Evolutionary conservation across 2,113 vertebrate species (phyloP).

Genomic region (Halcyon malimbica): DNA sequence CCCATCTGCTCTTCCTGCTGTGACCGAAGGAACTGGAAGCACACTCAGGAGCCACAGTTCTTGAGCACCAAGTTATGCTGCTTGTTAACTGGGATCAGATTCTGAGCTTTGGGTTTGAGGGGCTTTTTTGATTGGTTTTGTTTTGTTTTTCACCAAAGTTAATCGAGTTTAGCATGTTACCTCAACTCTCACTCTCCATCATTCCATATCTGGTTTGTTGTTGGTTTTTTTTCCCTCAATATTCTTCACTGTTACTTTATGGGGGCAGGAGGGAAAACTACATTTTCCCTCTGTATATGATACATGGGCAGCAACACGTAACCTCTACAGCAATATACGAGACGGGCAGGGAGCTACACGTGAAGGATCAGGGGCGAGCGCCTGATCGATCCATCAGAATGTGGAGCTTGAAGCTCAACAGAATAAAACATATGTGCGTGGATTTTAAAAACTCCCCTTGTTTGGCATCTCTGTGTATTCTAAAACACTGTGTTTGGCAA

Average conservation of each 20-base stretch:
- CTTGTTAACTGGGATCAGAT: background rate
- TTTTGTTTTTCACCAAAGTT: background rate
- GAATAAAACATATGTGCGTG: background rate
- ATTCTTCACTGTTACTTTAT: background rate
- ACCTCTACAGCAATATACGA: background rate
- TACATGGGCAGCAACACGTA: background rate
- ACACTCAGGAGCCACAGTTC: background rate
- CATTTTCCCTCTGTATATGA: rapidly evolving
- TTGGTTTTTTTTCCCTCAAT: background rate
- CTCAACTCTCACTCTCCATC: background rate
- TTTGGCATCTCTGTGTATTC: conserved; percentile 1
- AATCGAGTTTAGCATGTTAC: background rate
- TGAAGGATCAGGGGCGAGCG: background rate
- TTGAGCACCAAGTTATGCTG: background rate
- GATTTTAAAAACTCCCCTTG: background rate
- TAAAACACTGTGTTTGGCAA: conserved; percentile 43
- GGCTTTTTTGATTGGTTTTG: background rate
- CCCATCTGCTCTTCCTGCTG: rapidly evolving
- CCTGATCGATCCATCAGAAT: background rate
- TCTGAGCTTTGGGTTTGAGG: background rate
- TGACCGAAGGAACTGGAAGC: rapidly evolving
- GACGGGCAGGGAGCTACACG: background rate
- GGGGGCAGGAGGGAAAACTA: background rate
- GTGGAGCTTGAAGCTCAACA: background rate
- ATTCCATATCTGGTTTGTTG: no score